These are phyloP conservation scores for Chaetops frenatus DNA, from an alignment of 2,113 vertebrate species.

Conservation along the genomic window DNA sequence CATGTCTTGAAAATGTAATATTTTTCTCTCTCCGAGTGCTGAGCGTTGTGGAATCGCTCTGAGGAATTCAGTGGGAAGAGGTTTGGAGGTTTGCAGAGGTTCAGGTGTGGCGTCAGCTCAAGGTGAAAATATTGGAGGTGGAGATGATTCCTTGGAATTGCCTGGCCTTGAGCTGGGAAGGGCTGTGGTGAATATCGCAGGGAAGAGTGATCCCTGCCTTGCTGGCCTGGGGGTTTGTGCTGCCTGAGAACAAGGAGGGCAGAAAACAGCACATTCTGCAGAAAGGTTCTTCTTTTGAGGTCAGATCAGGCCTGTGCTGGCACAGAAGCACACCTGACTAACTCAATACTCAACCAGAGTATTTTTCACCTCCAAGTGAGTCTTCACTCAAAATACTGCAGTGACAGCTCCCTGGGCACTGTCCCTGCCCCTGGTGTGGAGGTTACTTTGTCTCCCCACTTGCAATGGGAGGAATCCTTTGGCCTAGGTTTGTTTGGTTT, in stretches of 20 bases:
- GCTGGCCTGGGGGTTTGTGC: background rate
- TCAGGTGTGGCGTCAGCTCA: background rate
- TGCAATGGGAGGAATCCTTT: background rate
- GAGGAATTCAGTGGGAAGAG: fast-evolving
- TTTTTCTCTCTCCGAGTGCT: no score
- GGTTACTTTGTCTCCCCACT: background rate
- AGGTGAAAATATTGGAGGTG: background rate
- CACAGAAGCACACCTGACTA: background rate
- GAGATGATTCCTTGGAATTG: background rate
- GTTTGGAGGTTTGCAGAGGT: background rate
- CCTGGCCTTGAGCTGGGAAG: background rate
- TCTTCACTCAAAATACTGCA: background rate
- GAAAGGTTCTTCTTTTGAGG: background rate
- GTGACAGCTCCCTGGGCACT: background rate
- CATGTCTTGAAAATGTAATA: fast-evolving
- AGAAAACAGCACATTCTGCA: background rate
- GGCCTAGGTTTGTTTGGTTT: background rate
- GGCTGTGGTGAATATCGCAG: fast-evolving
- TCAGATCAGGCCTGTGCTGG: background rate
- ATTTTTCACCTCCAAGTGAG: background rate
- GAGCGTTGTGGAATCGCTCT: fast-evolving
- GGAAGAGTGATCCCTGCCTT: background rate
- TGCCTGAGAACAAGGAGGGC: background rate
- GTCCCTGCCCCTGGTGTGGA: background rate
- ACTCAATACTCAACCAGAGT: fast-evolving